phyloP scores from a whole-genome alignment of 1,140 invertebrate genomes.

The Pteromalus puparum region DNA sequence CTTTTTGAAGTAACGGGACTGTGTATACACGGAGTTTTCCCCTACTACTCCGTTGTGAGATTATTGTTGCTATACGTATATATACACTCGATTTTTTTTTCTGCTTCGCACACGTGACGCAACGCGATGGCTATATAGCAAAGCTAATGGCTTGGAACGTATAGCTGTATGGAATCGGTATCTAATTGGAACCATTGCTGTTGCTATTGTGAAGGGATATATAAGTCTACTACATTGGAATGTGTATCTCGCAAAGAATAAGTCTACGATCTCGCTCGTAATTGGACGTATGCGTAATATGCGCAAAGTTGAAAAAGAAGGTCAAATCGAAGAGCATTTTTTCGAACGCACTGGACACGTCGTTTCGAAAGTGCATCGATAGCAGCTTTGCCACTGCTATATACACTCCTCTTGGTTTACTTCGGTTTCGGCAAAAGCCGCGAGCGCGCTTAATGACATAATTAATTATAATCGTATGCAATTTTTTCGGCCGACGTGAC shows the following conservation, averaged over 20 bases:
- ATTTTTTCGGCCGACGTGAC: background rate
- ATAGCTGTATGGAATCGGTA: background rate
- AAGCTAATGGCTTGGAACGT: background rate
- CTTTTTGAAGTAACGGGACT: background rate
- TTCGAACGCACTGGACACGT: too few species aligned
- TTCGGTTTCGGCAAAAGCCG: background rate
- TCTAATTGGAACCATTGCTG: background rate
- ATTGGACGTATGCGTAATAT: background rate
- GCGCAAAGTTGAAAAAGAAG: constrained; percentile 4
- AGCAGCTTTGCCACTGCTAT: background rate
- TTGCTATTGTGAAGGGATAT: background rate
- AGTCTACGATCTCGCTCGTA: background rate
- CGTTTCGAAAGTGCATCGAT: background rate
- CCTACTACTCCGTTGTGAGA: background rate
- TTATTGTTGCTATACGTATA: background rate
- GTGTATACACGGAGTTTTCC: background rate
- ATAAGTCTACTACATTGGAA: background rate
- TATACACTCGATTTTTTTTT: background rate
- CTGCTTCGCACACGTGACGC: background rate
- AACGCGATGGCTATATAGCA: background rate
- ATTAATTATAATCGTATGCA: constrained; percentile 2
- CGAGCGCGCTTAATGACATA: constrained; percentile 8
- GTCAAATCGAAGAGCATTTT: background rate
- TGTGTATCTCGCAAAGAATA: background rate
- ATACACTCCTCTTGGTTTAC: background rate